These are phyloP conservation scores for Notocelia uddmanniana DNA, from an alignment of 2,888 invertebrate species.

Conservation along the genomic window DNA sequence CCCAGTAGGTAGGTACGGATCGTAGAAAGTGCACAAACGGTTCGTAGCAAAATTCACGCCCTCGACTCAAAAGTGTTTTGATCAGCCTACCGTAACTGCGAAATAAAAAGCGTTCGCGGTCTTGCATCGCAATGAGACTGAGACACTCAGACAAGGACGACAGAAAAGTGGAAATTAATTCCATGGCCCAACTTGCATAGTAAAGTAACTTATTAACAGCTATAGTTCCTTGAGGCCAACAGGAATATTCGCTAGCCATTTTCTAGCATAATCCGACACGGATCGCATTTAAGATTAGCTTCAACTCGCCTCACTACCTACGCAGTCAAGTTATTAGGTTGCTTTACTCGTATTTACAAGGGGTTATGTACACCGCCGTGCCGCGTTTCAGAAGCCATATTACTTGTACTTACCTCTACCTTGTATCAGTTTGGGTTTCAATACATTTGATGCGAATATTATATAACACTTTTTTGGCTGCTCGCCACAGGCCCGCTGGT, in stretches of 20 bases:
- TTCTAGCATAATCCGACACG: conserved; percentile 2
- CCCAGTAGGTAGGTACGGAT: neutral
- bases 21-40: conserved; percentile 48
- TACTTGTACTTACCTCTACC: neutral
- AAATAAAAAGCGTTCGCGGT: conserved; percentile 60
- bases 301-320: neutral
- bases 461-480: conserved; percentile 46
- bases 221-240: conserved; percentile 22
- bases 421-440: conserved; percentile 32
- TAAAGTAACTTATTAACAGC: conserved; percentile 46
- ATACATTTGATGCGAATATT: conserved; percentile 41
- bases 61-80: conserved; percentile 64
- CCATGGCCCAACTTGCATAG: conserved; percentile 53
- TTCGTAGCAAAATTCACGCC: conserved; percentile 55
- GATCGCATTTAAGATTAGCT: conserved; percentile 2
- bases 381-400: conserved; percentile 34
- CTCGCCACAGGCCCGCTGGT: conserved; percentile 40
- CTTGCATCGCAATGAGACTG: conserved; percentile 67
- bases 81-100: conserved; percentile 64
- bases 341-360: neutral
- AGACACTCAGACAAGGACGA: conserved; percentile 55
- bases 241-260: conserved; percentile 10
- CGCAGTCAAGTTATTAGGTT: neutral
- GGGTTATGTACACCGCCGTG: conserved; percentile 4
- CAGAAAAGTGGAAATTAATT: conserved; percentile 58